These are phyloP conservation scores for Aphaenogaster rudis DNA, from an alignment of 1,140 invertebrate species.

Conservation along the genomic window DNA sequence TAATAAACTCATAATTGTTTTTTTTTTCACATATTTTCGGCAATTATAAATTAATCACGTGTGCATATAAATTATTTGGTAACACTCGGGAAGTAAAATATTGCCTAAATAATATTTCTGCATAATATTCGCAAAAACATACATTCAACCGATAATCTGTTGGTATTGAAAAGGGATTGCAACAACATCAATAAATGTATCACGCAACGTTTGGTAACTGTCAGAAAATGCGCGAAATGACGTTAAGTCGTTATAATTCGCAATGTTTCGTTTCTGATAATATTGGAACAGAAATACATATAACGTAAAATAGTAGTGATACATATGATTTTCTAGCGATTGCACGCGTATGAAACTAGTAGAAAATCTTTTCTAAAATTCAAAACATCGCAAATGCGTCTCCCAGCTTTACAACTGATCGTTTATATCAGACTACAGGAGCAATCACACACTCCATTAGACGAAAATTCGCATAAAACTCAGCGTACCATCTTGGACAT, in stretches of 20 bases:
- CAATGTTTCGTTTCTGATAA: constrained; percentile 8
- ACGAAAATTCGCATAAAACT: constrained; percentile 62
- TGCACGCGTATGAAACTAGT: neutral
- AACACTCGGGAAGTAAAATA: constrained; percentile 6
- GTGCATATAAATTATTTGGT: neutral
- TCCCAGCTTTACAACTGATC: neutral
- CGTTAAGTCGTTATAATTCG: constrained; percentile 35
- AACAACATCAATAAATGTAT: constrained; percentile 29
- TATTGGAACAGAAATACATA: neutral
- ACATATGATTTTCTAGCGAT: neutral
- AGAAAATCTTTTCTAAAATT: neutral
- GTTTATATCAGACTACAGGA: constrained; percentile 41
- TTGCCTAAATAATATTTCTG: constrained; percentile 34
- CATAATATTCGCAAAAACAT: constrained; percentile 46
- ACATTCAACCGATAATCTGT: constrained; percentile 10
- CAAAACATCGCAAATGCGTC: constrained; percentile 7
- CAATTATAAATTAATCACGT: constrained; percentile 5
- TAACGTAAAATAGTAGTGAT: neutral
- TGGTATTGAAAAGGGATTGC: constrained; percentile 1
- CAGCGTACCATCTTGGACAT: constrained; percentile 56
- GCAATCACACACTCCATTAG: constrained; percentile 63
- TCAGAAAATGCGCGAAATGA: constrained; percentile 37
- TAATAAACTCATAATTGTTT: constrained; percentile 35
- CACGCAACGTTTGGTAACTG: constrained; percentile 7
- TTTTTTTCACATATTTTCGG: constrained; percentile 11